A percentile compares a stretch with the other conserved stretches of the same genome.
phyloP scores from a whole-genome alignment of 1,140 invertebrate species.

The Aleiodes sp. region DNA sequence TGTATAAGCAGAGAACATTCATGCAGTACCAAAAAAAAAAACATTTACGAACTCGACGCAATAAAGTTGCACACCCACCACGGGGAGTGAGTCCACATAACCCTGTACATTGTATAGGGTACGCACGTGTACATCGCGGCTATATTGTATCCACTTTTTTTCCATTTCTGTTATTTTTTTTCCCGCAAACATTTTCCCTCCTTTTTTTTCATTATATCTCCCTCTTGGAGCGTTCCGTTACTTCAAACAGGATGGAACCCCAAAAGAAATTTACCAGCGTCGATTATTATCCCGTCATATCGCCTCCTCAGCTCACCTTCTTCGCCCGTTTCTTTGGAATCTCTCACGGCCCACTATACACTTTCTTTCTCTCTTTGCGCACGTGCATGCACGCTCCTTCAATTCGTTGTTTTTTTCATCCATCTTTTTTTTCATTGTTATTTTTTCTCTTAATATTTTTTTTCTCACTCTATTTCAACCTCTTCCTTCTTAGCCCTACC shows the following conservation, averaged over 20 bases:
- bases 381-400: slow-evolving; percentile 12
- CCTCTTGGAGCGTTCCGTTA: slow-evolving; percentile 17
- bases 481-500: background rate
- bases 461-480: slow-evolving; percentile 3
- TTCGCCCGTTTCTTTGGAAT: slow-evolving; percentile 29
- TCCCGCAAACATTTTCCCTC: background rate
- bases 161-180: slow-evolving; percentile 3
- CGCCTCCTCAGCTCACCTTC: slow-evolving; percentile 12
- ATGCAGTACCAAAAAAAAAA: background rate
- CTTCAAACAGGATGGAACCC: slow-evolving; percentile 21
- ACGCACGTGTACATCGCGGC: slow-evolving; percentile 17
- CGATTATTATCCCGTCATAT: slow-evolving; percentile 35
- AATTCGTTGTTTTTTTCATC: background rate
- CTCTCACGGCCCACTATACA: slow-evolving; percentile 19
- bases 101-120: slow-evolving; percentile 22
- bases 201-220: background rate
- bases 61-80: slow-evolving; percentile 25
- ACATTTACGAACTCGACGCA: slow-evolving; percentile 30
- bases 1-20: no score
- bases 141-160: slow-evolving; percentile 19
- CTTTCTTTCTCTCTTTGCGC: background rate
- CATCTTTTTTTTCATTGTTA: background rate
- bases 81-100: slow-evolving; percentile 18
- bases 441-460: slow-evolving; percentile 15
- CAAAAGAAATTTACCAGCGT: slow-evolving; percentile 30